Evolutionary conservation across 2,113 vertebrate genomes (phyloP), one percentile per base, ranked within the genome.

Genomic region (Telmatochromis sp.): DNA sequence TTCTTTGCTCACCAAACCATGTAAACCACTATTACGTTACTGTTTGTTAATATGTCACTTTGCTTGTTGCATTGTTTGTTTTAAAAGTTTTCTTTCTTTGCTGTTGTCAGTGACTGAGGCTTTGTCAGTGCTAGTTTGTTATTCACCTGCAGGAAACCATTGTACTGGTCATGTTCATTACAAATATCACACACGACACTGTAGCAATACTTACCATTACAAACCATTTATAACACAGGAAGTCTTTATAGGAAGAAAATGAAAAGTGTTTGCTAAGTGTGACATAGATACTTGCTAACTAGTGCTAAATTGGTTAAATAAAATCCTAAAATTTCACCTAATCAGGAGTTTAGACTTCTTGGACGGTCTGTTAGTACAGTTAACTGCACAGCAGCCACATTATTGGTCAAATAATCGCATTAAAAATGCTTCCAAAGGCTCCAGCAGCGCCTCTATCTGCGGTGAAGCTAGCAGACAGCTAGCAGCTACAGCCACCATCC

Each of bases 51-150:
- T 91, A 6, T 79, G 33, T 92, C 10, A 86, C 87, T 37, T 37
- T 13, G 9, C 31, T 3, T 6, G 5, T 65, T 37, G 21, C 17
- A 9, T 33, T 55, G 31, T 45, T n/a, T 40, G 26, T 15, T 31
- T 23, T 58, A 6, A 15, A 14, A 21, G 42, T 45, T 10, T 75
- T 75, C 21, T 9, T 45, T 65, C 26, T 42, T 65, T 26, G 58
- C 63, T 82, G 73, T 17, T 83, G 91, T 95, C 75, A 94, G 88
- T 95, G 86, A 92, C 92, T 92, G 84, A 63, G 19, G 6, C 58
- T 15, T 65, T 57, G 26, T 33, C 28, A 12, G n/a, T 68, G 73
- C 21, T 81, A 37, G 86, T 90, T 86, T 85, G 73, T 85, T 65
- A 87, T 87, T 89, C 37, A 73, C 23, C 19, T 23, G 14, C 13